Conservation (phyloP, 2,888 invertebrate genomes). For the Andrena haemorrhoa region DNA sequence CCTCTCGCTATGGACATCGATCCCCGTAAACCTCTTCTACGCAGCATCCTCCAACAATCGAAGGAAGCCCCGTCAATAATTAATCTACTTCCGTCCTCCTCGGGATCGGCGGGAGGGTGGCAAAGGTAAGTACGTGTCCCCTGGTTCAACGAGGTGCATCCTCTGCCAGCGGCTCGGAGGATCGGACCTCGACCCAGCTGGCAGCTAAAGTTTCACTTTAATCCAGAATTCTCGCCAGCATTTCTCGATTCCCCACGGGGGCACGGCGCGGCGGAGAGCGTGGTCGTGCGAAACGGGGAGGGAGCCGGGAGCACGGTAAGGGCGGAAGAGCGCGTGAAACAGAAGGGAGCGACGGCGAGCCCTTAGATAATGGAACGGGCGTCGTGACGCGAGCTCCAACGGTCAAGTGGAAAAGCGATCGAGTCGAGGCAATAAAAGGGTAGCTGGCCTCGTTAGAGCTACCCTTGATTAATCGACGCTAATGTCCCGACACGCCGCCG, state of each 20-base stretch:
- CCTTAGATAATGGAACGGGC: slow-evolving; percentile 15
- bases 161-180: slow-evolving; percentile 19
- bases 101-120: not conserved
- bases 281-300: not conserved
- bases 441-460: slow-evolving; percentile 22
- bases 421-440: slow-evolving; percentile 66
- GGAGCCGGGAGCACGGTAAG: slow-evolving; percentile 13
- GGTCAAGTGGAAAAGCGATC: slow-evolving; percentile 69
- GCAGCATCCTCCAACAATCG: not conserved
- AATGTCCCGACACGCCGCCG: not conserved
- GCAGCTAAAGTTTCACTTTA: slow-evolving; percentile 70
- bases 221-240: slow-evolving; percentile 64
- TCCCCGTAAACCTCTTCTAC: slow-evolving; percentile 12
- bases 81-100: slow-evolving; percentile 41
- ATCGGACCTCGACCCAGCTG: slow-evolving; percentile 48
- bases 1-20: not conserved
- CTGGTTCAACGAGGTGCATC: slow-evolving; percentile 25
- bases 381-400: slow-evolving; percentile 44
- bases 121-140: slow-evolving; percentile 15
- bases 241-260: slow-evolving; percentile 61
- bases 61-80: slow-evolving; percentile 40
- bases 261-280: slow-evolving; percentile 18
- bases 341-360: not conserved
- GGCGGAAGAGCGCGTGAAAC: not conserved
- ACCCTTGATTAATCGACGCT: slow-evolving; percentile 5